phyloP scores from a whole-genome alignment of 2,888 invertebrate genomes.

The Drosophila melanocephala region DNA sequence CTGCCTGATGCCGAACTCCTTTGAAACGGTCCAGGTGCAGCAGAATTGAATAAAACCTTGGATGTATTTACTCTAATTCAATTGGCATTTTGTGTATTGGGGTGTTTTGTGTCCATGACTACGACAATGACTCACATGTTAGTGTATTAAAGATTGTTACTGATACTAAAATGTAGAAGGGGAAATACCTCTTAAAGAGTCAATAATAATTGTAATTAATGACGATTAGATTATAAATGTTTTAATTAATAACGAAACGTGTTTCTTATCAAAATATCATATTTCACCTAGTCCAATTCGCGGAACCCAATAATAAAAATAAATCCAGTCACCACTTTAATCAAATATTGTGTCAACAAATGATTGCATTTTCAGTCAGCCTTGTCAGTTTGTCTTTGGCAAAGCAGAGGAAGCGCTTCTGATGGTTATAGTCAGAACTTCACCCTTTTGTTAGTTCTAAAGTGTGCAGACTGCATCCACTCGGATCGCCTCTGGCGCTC shows the following conservation, averaged over 20 bases:
- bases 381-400: background rate
- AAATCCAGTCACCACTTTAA: background rate
- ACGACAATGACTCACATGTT: background rate
- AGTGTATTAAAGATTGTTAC: background rate
- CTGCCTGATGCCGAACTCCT: slow-evolving; percentile 21
- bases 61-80: background rate
- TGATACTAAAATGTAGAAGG: background rate
- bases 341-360: background rate
- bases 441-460: background rate
- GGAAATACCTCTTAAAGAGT: background rate
- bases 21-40: slow-evolving; percentile 8
- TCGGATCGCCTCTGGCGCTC: too few species aligned
- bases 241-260: background rate
- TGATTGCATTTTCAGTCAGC: background rate
- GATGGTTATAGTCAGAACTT: background rate
- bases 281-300: background rate
- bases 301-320: background rate
- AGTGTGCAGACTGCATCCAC: background rate
- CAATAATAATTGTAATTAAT: background rate
- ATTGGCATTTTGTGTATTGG: background rate
- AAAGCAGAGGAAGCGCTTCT: background rate
- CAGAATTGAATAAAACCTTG: slow-evolving; percentile 8
- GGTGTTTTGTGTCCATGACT: background rate
- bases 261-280: background rate
- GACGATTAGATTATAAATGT: background rate